phyloP scores from a whole-genome alignment of 2,888 invertebrate genomes.

The Leucoptera coffeella region DNA sequence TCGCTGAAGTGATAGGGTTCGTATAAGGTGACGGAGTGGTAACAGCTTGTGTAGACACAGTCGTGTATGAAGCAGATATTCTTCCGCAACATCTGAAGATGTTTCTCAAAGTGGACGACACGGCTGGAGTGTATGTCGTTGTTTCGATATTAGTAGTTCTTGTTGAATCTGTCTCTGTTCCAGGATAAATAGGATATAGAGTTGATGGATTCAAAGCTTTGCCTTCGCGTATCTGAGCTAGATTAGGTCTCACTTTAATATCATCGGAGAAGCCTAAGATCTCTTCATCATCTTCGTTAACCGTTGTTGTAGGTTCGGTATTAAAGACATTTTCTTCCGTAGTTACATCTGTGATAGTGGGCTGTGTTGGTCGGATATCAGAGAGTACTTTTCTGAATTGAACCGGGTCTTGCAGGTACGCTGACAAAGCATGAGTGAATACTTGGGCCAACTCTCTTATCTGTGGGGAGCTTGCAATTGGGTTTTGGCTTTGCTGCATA shows the following conservation, averaged over 20 bases:
- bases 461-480: conserved; percentile 56
- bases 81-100: conserved; percentile 36
- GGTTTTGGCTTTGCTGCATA: conserved; percentile 58
- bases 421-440: conserved; percentile 76
- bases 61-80: conserved; percentile 40
- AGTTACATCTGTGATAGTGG: conserved; percentile 45
- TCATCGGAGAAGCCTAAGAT: conserved; percentile 72
- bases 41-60: conserved; percentile 19
- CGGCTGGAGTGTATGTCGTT: conserved; percentile 12
- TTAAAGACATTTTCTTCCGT: conserved; percentile 27
- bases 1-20: conserved; percentile 28
- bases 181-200: conserved; percentile 11
- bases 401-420: conserved; percentile 78
- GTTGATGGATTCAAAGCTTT: conserved; percentile 30
- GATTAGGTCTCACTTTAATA: conserved; percentile 18
- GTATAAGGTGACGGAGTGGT: conserved; percentile 30
- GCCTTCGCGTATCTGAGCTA: conserved; percentile 24
- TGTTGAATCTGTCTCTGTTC: conserved; percentile 4
- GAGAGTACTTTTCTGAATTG: conserved; percentile 70
- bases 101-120: conserved; percentile 11
- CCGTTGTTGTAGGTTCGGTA: conserved; percentile 53
- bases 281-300: conserved; percentile 68
- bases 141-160: conserved; percentile 15
- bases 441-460: conserved; percentile 76
- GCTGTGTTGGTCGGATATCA: conserved; percentile 74